Evolutionary conservation across 2,797 vertebrate species (phyloP), one percentile per base, ranked within the genome.

Genomic region (Sarcoramphus papa): DNA sequence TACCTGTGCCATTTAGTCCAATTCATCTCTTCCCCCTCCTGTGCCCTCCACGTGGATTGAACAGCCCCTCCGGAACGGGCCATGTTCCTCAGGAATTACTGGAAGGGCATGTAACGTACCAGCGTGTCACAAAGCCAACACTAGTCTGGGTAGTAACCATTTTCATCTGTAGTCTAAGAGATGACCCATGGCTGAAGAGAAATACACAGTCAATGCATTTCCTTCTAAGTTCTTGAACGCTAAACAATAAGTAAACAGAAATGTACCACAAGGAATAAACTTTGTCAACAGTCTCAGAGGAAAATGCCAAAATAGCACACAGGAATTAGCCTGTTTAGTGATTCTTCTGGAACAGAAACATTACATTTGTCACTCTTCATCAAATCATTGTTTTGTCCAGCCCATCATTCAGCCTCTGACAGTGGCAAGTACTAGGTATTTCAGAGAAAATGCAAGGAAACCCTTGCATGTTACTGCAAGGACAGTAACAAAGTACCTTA

Each of bases 261-360:
- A 74, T 82, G 82, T 82, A 59, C 79, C n/a, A 4, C 14, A 74
- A 92, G 35, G 65, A 69, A 43, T 62, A 53, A 41, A n/a, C 3
- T 11, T 54, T 80, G 60, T 80, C 48, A 40, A 1, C 45, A 74
- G 35, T 53, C 67, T 90, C 13, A 37, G 57, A 40, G 28, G 59
- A 85, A 82, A 74, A 92, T 15, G 18, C 40, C 77, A 65, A 70
- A 91, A 68, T 17, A 84, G 35, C 28, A 40, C 6, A 3, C 23
- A 54, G 33, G 43, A 82, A 69, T 63, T 73, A 41, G 19, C 73
- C 48, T 67, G 43, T 59, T 88, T 69, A 35, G 23, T 63, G 79
- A 73, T 54, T 78, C 43, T 62, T 79, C 48, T 79, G 70, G 43
- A 95, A 88, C 13, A 90, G 47, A 88, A 91, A 76, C 37, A 13